Base-by-base conservation (phyloP, 1,140 invertebrate species). In the Glomeris maerens region DNA sequence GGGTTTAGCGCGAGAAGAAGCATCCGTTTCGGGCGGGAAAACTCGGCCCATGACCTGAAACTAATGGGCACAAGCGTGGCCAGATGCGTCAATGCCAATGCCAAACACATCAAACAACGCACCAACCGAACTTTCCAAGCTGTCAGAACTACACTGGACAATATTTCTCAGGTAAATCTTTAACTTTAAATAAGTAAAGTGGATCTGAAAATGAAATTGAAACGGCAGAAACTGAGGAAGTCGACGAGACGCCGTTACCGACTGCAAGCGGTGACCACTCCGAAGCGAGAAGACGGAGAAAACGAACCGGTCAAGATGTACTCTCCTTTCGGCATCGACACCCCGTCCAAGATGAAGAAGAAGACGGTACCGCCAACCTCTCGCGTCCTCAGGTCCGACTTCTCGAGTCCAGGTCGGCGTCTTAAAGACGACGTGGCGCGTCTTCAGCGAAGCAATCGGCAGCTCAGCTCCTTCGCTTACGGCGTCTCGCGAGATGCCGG, bases 301-400 rank as follows among this genome's bases (percentile, higher is more conserved):
- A 27, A 23, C 46, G 3, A 76, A 0, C 77, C 77, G 0, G 77
- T 75, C 0, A 78, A 78, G 56, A 57, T 79, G 3, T 78, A 78
- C 55, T 78, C 75, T 52, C 77, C 77, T 2, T 79, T 79, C 56
- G 69, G 72, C 2, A 77, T 78, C 28, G 76, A 77, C 53, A 74
- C 73, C 22, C 75, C 76, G 3, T 61, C 40, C 1, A n/a, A 36
- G 20, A 25, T 42, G 4, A 21, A 42, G 5, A 42, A 21, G 5
- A 10, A 10, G 17, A 4, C 25, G 17, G 17, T 7, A 42, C 40
- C 5, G 4, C 40, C 5, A 21, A 25, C 20, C 40, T 17, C 5
- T 5, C 5, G 17, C 40, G 40, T 7, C 25, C 25, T 42, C 31
- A 36, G 31, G 10, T 17, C 17, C 17, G 4, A 4, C 10, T 42